Base-by-base conservation (phyloP, 2,113 vertebrate genomes). In the Peucedramus taeniatus region DNA sequence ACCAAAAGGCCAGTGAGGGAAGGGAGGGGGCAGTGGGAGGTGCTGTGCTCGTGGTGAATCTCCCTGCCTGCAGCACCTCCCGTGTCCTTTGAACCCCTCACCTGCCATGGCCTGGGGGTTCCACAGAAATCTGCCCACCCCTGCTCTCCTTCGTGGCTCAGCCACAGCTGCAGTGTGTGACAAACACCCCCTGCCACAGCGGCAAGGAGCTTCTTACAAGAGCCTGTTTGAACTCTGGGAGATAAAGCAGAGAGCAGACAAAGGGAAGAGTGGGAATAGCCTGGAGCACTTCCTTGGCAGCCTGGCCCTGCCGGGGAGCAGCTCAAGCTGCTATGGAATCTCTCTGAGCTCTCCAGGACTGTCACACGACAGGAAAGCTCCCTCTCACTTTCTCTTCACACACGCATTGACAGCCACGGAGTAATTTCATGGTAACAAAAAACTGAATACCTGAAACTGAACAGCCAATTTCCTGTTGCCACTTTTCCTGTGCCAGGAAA, bases 401-500 rank as follows among this genome's bases (percentile, higher is more conserved):
- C 37, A 23, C 40, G 82, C 56, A 11, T 12, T 51, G 44, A 24
- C 22, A 47, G 4, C 50, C 33, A 4, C 1, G 0, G n/a, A 1
- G 30, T 33, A 21, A 71, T 44, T 22, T 27, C 15, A 5, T 2
- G 45, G 8, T 35, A 59, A 69, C 59, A 39, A 53, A 51, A 40
- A 77, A 9, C 3, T 10, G 40, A 87, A 17, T 8, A 78, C 72
- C 89, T 60, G 56, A 59, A 70, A 69, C 15, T 6, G 13, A 66
- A 31, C 64, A 23, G 54, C 64, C 54, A 23, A 20, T 81, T 94
- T 96, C 89, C 86, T 81, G 70, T 20, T 51, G 65, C 61, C 81
- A 40, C 65, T 95, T 95, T 54, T 42, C 39, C 6, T 2, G 8
- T 8, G 57, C 42, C 94, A 81, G 74, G 93, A 88, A 97, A 47